Percentiles rank a stretch among this genome's conserved stretches.
Conservation (phyloP, 2,888 invertebrate species). For the Aethes cnicana region DNA sequence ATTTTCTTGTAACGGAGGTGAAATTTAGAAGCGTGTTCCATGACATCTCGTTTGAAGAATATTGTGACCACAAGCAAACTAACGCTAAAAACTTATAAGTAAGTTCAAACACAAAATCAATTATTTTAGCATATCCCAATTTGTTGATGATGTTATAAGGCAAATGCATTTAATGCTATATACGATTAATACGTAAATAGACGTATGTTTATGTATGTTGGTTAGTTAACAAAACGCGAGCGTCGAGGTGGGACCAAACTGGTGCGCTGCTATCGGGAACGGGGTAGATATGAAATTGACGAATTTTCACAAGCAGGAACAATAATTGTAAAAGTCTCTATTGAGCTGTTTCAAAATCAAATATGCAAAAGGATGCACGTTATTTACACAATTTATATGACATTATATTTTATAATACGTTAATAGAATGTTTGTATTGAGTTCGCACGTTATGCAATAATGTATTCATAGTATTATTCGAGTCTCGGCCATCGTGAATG, state of each 20-base stretch:
- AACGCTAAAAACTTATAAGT: slow-evolving; percentile 24
- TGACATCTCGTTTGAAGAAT: slow-evolving; percentile 17
- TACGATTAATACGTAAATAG: slow-evolving; percentile 69
- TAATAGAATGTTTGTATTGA: slow-evolving; percentile 17
- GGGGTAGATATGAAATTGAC: slow-evolving; percentile 53
- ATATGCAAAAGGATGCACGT: slow-evolving; percentile 44
- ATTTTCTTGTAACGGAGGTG: neutral
- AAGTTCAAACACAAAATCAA: slow-evolving; percentile 49
- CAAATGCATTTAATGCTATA: slow-evolving; percentile 68
- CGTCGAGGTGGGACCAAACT: slow-evolving; percentile 70
- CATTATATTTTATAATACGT: slow-evolving; percentile 35
- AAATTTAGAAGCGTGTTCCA: slow-evolving; percentile 10
- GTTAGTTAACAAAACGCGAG: slow-evolving; percentile 17
- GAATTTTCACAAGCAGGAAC: slow-evolving; percentile 41
- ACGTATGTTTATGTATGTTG: slow-evolving; percentile 45
- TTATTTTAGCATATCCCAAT: slow-evolving; percentile 73
- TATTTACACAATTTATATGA: slow-evolving; percentile 40
- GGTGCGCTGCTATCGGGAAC: slow-evolving; percentile 65
- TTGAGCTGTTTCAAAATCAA: slow-evolving; percentile 26
- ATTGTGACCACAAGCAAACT: slow-evolving; percentile 46
- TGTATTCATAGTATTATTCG: slow-evolving; percentile 20
- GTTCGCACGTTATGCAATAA: slow-evolving; percentile 22
- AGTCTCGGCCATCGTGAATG: slow-evolving; percentile 28
- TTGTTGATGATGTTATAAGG: slow-evolving; percentile 58
- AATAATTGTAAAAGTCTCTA: slow-evolving; percentile 36